Evolutionary conservation across 2,888 invertebrate genomes (phyloP), one percentile per base, ranked within the genome.

Genomic region (Sarcophaga variegata): DNA sequence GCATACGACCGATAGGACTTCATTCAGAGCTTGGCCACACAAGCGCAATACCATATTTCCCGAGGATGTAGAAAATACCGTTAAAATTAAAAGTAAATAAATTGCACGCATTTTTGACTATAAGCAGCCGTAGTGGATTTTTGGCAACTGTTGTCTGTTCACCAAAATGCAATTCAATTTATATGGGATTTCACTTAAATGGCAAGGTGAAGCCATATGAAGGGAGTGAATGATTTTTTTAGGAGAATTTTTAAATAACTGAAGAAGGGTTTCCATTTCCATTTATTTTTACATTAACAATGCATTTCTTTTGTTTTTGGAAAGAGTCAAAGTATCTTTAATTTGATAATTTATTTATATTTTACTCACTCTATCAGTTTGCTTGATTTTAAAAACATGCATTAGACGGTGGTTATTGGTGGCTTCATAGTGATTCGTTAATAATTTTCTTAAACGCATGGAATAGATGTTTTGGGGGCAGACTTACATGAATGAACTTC

Each of bases 21-120:
- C 45, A 45, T 74, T 74, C 3, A 74, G 8, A 3, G 60, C 22
- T 6, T 74, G 72, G 12, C 72, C 72, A 74, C 72, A 74, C 22
- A 74, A 74, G 37, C 62, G 72, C 4, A 14, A 0, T 2, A 22
- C 62, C 11, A 20, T 5, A 20, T 74, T 37, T n/a, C 60, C 72
- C 14, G 10, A 12, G n/a, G 25, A 17, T 6, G 10, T 25, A n/a
- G 70, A 70, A 70, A 27, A 70, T 54, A 25, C 17, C 4, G 49
- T 17, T 4, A 70, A 70, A 25, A 49, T 25, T 0, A 54, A 4
- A 10, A 54, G 14, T 17, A 70, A 17, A 20, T 8, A 54, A 25
- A 54, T 54, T 54, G 17, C 17, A 4, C 17, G 12, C 54, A 54
- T 37, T 37, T 10, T 37, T 1, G 2, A 37, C 0, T 10, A 1